These are phyloP conservation scores for Cantharis rufa DNA, from an alignment of 2,888 invertebrate genomes.

Conservation along the genomic window DNA sequence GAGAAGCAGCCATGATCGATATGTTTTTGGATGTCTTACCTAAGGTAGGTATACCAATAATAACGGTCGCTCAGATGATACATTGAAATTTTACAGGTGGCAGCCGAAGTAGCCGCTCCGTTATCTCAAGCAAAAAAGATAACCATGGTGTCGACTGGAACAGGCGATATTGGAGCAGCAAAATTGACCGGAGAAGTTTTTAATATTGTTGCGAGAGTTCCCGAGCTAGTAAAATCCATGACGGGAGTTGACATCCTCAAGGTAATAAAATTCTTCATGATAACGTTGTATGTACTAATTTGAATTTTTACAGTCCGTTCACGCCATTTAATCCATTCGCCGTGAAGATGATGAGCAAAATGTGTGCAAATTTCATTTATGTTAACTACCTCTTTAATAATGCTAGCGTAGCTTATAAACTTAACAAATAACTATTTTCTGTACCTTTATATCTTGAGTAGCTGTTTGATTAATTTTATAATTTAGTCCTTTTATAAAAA, in stretches of 20 bases:
- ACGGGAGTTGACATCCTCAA: conserved; percentile 94
- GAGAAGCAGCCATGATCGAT: conserved; percentile 93
- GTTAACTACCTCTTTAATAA: conserved; percentile 20
- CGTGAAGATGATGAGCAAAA: background rate
- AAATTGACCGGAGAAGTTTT: conserved; percentile 94
- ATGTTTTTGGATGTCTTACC: conserved; percentile 95
- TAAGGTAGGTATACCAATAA: conserved; percentile 67
- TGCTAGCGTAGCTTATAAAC: conserved; percentile 5
- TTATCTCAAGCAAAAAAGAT: conserved; percentile 93
- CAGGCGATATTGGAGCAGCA: conserved; percentile 89
- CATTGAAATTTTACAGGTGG: conserved; percentile 67
- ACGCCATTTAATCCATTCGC: conserved; percentile 26
- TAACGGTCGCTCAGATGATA: background rate
- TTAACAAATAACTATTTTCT: conserved; percentile 19
- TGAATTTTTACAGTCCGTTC: conserved; percentile 36
- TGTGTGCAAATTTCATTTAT: conserved; percentile 14
- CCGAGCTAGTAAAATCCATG: conserved; percentile 85
- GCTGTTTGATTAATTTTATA: background rate
- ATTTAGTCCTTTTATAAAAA: conserved; percentile 1
- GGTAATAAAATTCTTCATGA: conserved; percentile 57
- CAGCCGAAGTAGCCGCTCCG: conserved; percentile 95
- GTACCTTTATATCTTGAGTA: conserved; percentile 12
- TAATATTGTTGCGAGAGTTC: conserved; percentile 89
- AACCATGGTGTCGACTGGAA: conserved; percentile 94
- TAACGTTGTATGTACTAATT: background rate